Conservation (phyloP, 2,888 invertebrate genomes). For the Hyalella azteca region DNA sequence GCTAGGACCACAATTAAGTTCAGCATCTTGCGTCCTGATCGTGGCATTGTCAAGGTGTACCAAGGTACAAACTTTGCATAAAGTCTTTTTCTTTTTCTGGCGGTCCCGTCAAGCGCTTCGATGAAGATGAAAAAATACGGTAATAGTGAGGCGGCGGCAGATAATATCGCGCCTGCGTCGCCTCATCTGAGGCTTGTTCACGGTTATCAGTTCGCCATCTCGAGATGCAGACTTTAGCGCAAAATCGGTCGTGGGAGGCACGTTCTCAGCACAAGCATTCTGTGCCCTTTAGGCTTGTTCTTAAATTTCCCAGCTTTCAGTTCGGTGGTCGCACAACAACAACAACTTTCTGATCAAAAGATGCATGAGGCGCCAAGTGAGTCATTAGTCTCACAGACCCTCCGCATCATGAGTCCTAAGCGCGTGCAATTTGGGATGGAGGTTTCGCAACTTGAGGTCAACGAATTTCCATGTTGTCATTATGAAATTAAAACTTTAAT, state of each 20-base stretch:
- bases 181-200: constrained; percentile 12
- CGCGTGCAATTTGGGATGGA: too few relatives aligned
- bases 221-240: neutral
- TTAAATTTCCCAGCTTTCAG: neutral
- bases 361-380: neutral
- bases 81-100: neutral
- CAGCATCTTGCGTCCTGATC: neutral
- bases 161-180: constrained; percentile 28
- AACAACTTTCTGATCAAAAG: constrained; percentile 12
- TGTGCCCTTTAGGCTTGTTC: constrained; percentile 9
- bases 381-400: neutral
- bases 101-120: neutral
- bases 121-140: constrained; percentile 33
- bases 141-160: constrained; percentile 3
- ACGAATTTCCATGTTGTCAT: too few relatives aligned
- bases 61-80: constrained; percentile 6
- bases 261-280: neutral
- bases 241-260: neutral
- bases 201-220: constrained; percentile 24
- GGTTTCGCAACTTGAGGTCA: too few relatives aligned
- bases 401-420: neutral
- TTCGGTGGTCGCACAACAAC: neutral
- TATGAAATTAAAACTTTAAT: too few relatives aligned
- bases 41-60: constrained; percentile 5
- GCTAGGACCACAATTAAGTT: neutral